phyloP scores from a whole-genome alignment of 2,797 vertebrate species.

The Gobio occitaniae region DNA sequence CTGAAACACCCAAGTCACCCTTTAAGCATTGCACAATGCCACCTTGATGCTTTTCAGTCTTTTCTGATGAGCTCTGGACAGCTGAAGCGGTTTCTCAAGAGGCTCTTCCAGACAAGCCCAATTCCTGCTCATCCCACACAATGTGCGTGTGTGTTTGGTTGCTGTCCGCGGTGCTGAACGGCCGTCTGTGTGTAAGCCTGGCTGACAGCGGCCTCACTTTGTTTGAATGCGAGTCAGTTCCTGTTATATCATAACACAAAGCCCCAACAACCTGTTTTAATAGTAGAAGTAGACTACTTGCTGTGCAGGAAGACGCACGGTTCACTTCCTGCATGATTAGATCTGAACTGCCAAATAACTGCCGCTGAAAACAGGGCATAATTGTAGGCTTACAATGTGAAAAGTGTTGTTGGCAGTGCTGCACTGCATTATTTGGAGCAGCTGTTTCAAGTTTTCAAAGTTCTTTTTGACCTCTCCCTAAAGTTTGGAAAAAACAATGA shows the following conservation, averaged over 20 bases:
- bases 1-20: not conserved
- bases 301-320: not conserved
- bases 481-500: not conserved
- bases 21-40: not conserved
- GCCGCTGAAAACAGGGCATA: not conserved
- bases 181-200: not conserved
- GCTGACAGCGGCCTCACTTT: not conserved
- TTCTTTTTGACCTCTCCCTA: not conserved
- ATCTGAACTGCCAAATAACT: slow-evolving; percentile 15
- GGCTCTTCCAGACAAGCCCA: not conserved
- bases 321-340: slow-evolving; percentile 12
- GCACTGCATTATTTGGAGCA: not conserved
- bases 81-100: not conserved
- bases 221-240: not conserved
- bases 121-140: not conserved
- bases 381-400: not conserved
- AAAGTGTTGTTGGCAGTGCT: not conserved
- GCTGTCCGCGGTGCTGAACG: slow-evolving; percentile 37
- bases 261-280: not conserved
- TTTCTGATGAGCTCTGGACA: not conserved
- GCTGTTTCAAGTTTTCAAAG: not conserved
- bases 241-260: not conserved
- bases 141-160: not conserved
- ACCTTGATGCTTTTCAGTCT: not conserved
- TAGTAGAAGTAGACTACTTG: not conserved